Evolutionary conservation across 2,888 invertebrate genomes (phyloP), one percentile per base, ranked within the genome.

Genomic region (Eupsilia transversa): DNA sequence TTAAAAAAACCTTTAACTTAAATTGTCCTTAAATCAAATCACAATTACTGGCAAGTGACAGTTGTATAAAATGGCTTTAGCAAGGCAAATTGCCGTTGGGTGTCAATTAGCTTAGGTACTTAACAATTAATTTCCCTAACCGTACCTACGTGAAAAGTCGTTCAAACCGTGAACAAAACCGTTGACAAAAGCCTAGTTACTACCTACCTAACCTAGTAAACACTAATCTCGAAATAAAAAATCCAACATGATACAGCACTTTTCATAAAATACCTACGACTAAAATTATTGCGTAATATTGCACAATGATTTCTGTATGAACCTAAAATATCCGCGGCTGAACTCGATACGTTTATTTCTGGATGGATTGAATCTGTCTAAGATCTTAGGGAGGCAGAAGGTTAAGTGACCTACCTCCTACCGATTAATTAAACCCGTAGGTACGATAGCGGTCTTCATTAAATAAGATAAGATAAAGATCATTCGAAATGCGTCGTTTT

Each of bases 271-370:
- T 54, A 33, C 33, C 17, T 35, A 49, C 4, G 5, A 56, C 27
- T 27, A 27, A 56, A 30, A 56, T 17, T 10, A 72, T 73, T 73
- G 63, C 41, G 20, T 52, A 63, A 54, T 52, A 75, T 73, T 74
- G 41, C 59, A 52, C 59, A 79, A 52, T 52, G 12, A 35, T 72
- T 72, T 72, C 10, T 52, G n/a, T n/a, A 30, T 4, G 14, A 30
- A 20, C n/a, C n/a, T 3, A 2, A 59, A 72, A 38, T 52, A 43
- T 14, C 30, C 7, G 0, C 12, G 6, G 33, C 23, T 41, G 17
- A 41, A n/a, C 23, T n/a, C 20, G 30, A 14, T 38, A 38, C 10
- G 4, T 9, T 35, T 38, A 12, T n/a, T 27, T 52, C 33, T 54
- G 35, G 2, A 35, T 49, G 17, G 5, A n/a, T 66, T 35, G 27